phyloP scores from a whole-genome alignment of 2,888 invertebrate species.

The Xestia xanthographa region DNA sequence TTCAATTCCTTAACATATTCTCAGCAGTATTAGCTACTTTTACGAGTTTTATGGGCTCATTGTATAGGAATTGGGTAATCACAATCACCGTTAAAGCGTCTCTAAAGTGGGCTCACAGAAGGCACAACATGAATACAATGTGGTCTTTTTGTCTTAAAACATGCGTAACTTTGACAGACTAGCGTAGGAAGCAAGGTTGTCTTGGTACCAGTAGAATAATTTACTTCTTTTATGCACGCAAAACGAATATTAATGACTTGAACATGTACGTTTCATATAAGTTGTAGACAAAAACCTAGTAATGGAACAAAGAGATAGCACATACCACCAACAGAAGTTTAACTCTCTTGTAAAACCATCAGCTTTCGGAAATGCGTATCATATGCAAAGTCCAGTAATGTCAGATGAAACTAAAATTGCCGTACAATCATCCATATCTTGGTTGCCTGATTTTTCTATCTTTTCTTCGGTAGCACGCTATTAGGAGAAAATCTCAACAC shows the following conservation, averaged over 20 bases:
- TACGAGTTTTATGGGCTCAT: constrained; percentile 21
- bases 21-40: constrained; percentile 2
- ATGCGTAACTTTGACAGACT: constrained; percentile 48
- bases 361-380: not conserved
- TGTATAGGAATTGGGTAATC: constrained; percentile 35
- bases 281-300: constrained; percentile 1
- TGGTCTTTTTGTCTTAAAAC: constrained; percentile 45
- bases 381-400: not conserved
- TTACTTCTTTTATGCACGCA: constrained; percentile 46
- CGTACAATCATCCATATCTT: too few relatives aligned
- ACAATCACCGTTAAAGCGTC: constrained; percentile 37
- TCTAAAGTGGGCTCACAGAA: constrained; percentile 38
- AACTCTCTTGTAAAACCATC: not conserved
- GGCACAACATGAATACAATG: constrained; percentile 28
- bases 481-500: too few relatives aligned
- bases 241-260: constrained; percentile 56
- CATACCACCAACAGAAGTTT: constrained; percentile 8
- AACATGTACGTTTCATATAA: constrained; percentile 30
- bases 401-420: not conserved
- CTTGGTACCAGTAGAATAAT: constrained; percentile 48
- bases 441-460: not conserved
- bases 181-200: constrained; percentile 64
- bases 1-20: constrained; percentile 7
- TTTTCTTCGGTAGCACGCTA: too few relatives aligned
- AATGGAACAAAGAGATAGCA: not conserved